These are phyloP conservation scores for Drosophila kohkoa DNA, from an alignment of 1,140 invertebrate species.

Conservation along the genomic window DNA sequence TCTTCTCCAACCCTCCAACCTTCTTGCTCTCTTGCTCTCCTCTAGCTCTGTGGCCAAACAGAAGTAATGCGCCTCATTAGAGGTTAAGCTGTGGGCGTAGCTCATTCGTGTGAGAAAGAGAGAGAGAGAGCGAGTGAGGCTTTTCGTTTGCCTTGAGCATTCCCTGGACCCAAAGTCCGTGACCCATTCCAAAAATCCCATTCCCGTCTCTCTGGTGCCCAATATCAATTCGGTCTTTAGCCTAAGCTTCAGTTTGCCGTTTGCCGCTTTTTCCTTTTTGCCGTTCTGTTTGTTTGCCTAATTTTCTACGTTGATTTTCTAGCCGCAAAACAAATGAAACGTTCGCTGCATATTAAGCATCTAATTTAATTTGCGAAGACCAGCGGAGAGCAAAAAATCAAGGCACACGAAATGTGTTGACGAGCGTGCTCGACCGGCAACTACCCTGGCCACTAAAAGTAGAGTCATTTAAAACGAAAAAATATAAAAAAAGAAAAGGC, in stretches of 20 bases:
- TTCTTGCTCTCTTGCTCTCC: neutral
- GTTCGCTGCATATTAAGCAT: constrained; percentile 80
- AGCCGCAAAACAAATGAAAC: constrained; percentile 83
- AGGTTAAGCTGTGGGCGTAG: constrained; percentile 62
- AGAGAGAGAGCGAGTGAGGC: constrained; percentile 4
- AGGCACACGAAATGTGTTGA: constrained; percentile 17
- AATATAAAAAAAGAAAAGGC: too few relatives aligned
- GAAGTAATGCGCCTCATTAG: constrained; percentile 81
- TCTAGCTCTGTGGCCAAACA: constrained; percentile 21
- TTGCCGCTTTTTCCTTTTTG: constrained; percentile 2
- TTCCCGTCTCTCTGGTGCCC: constrained; percentile 3
- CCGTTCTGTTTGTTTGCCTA: constrained; percentile 72
- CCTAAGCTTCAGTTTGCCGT: constrained; percentile 22
- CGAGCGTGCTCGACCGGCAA: neutral
- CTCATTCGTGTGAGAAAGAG: constrained; percentile 14
- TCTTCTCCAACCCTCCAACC: constrained; percentile 31
- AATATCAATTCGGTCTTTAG: constrained; percentile 29
- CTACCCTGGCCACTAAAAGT: neutral
- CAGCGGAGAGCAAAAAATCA: constrained; percentile 38
- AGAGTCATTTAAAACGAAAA: too few relatives aligned
- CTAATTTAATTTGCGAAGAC: constrained; percentile 76
- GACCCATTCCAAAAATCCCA: neutral
- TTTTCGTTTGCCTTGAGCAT: constrained; percentile 24
- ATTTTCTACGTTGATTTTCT: constrained; percentile 84
- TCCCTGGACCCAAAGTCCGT: neutral